Percentiles rank a stretch among this genome's conserved stretches.
Conservation (phyloP, 2,113 vertebrate genomes). For the Nothoprocta perdicaria region DNA sequence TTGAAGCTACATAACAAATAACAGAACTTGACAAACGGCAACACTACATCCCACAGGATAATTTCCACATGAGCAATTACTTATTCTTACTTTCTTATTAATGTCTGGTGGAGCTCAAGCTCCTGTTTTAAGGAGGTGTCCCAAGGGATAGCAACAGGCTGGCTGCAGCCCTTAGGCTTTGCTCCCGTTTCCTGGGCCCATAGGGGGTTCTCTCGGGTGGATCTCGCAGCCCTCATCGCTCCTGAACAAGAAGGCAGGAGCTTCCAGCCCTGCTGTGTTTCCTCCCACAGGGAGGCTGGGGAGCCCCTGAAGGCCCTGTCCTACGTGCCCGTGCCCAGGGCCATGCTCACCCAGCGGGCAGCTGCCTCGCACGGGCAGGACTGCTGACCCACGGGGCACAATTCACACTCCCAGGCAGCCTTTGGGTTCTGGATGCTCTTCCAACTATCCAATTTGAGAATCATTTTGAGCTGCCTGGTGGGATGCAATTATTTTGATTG, state of each 20-base stretch:
- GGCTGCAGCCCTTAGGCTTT: not conserved
- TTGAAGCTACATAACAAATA: not conserved
- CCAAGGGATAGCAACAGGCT: not conserved
- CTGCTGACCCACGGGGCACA: constrained; percentile 56
- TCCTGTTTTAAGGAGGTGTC: not conserved
- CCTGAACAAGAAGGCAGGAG: not conserved
- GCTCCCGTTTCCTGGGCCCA: not conserved
- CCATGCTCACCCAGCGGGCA: constrained; percentile 14
- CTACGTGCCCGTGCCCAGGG: not conserved
- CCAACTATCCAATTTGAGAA: constrained; percentile 71
- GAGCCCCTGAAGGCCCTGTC: not conserved
- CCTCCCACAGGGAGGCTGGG: not conserved
- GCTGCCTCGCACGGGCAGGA: constrained; percentile 28
- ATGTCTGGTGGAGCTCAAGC: not conserved
- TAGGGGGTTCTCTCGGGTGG: not conserved
- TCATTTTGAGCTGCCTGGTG: constrained; percentile 65
- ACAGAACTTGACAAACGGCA: constrained; percentile 7
- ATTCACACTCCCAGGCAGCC: constrained; percentile 65
- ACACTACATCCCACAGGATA: not conserved
- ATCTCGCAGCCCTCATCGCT: not conserved
- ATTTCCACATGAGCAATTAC: not conserved
- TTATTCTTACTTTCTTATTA: not conserved
- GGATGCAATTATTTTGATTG: constrained; percentile 71
- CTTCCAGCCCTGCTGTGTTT: not conserved
- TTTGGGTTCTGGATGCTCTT: constrained; percentile 69